Base-by-base conservation (phyloP, 2,888 invertebrate genomes). In the Stenoptilia bipunctidactyla region DNA sequence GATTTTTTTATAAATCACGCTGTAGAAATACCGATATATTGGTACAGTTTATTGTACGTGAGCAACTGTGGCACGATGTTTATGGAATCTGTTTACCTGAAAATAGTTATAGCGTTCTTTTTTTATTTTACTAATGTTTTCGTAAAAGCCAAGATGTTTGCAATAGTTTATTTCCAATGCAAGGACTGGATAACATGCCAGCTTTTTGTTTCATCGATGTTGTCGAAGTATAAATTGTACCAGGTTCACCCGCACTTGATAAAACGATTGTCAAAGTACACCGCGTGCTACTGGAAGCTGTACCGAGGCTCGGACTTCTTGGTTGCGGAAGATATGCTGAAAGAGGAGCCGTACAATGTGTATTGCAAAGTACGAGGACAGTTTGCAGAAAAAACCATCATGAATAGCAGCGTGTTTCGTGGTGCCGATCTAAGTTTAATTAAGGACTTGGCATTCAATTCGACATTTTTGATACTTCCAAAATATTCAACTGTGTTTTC, bases 241-340 rank as follows among this genome's bases (percentile, higher is more conserved):
- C 59, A 61, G 40, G 66, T 76, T 38, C 71, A 75, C 40, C 57
- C 51, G 0, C 58, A 62, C 42, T 52, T 77, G 15, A 45, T 73
- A 37, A 58, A 45, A 37, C 64, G 75, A 5, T 48, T 79, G 15
- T 53, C 69, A 20, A 61, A 53, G 43, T 75, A 75, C 51, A 53
- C 77, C 37, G n/a, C 47, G 12, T 75, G 75, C 30, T 69, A 76
- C 44, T 79, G 76, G 73, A 74, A 68, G 45, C 69, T 73, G 50
- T 70, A 64, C 42, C 55, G 58, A 35, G 75, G 76, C 2, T 56
- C 57, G 42, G 72, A 73, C 44, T 58, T 75, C 1, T 54, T 73
- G 50, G 48, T 66, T 33, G 63, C 67, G 1, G 61, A 62, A 44
- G 39, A 55, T 4, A 20, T 20, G 8, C 44, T 72, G 35, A 62